A percentile compares a stretch with the other conserved stretches of the same genome.
phyloP scores from a whole-genome alignment of 1,140 invertebrate genomes.

The Drosophila cardini region DNA sequence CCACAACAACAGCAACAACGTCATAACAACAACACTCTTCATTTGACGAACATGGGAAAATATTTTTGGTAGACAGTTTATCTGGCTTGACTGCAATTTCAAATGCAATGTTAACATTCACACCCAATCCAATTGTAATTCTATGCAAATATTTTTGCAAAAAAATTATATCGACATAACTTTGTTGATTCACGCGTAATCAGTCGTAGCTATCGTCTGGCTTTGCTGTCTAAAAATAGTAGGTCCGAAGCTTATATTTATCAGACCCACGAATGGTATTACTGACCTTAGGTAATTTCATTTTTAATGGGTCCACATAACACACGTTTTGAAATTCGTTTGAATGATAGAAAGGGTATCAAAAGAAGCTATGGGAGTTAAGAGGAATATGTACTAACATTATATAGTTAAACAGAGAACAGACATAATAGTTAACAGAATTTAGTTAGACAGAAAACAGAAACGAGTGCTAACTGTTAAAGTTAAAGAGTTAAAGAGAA shows the following conservation, averaged over 20 bases:
- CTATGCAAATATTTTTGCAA: slow-evolving; percentile 31
- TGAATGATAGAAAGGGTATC: slow-evolving; percentile 4
- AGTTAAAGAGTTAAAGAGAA: no score
- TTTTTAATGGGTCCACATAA: slow-evolving; percentile 20
- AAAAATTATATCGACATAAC: slow-evolving; percentile 17
- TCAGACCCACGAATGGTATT: slow-evolving; percentile 15
- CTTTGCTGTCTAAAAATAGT: slow-evolving; percentile 46
- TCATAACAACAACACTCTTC: slow-evolving; percentile 30
- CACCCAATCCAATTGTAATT: slow-evolving; percentile 20
- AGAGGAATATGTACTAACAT: no score
- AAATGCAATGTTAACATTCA: slow-evolving; percentile 36
- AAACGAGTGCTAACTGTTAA: no score
- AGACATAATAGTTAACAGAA: no score
- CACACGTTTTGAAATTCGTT: not conserved
- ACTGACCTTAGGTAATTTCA: slow-evolving; percentile 67
- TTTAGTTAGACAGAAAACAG: no score
- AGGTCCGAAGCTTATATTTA: slow-evolving; percentile 34
- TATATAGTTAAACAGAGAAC: no score
- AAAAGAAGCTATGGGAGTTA: no score
- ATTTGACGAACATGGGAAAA: slow-evolving; percentile 42
- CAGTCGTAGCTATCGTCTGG: slow-evolving; percentile 25
- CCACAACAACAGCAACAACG: not conserved
- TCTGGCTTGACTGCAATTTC: slow-evolving; percentile 29
- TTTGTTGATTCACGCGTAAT: slow-evolving; percentile 26
- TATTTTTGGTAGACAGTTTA: not conserved